Conservation (phyloP, 1,140 invertebrate species). For the Ips nitidus region DNA sequence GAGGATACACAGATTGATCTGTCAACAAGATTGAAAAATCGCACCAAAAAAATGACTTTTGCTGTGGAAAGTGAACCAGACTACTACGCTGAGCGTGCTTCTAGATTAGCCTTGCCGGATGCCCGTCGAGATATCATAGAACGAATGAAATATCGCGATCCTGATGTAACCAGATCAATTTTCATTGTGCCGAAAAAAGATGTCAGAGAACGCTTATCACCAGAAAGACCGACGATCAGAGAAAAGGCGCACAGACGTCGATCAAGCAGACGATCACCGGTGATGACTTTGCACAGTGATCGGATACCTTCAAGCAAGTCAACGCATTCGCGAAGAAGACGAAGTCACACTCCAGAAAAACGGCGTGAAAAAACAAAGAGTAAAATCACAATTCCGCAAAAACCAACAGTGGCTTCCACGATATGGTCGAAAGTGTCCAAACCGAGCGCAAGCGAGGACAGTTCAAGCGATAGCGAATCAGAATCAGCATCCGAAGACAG, state of each 20-base stretch:
- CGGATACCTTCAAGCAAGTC: conserved; percentile 17
- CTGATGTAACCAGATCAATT: background rate
- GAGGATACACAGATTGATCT: conserved; percentile 38
- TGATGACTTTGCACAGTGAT: conserved; percentile 35
- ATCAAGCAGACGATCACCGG: conserved; percentile 13
- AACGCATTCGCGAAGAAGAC: conserved; percentile 10
- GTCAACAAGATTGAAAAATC: conserved; percentile 44
- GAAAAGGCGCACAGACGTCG: conserved; percentile 6
- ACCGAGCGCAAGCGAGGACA: conserved; percentile 10
- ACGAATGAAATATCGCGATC: background rate
- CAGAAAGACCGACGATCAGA: background rate
- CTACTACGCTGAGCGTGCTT: conserved; percentile 2
- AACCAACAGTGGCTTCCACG: conserved; percentile 50
- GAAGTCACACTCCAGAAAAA: conserved; percentile 36
- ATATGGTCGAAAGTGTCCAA: conserved; percentile 46
- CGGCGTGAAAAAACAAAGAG: conserved; percentile 45
- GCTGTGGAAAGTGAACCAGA: conserved; percentile 31
- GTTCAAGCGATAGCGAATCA: conserved; percentile 27
- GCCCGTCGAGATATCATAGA: conserved; percentile 16
- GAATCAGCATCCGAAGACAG: conserved; percentile 17
- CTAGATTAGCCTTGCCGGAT: background rate
- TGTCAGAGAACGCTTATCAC: background rate
- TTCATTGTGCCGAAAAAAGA: conserved; percentile 5
- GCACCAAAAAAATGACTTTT: conserved; percentile 42
- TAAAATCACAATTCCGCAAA: conserved; percentile 49